A percentile compares a stretch with the other conserved stretches of the same genome.
Evolutionary conservation across 2,113 vertebrate species (phyloP).

Genomic region (Numenius arquata): DNA sequence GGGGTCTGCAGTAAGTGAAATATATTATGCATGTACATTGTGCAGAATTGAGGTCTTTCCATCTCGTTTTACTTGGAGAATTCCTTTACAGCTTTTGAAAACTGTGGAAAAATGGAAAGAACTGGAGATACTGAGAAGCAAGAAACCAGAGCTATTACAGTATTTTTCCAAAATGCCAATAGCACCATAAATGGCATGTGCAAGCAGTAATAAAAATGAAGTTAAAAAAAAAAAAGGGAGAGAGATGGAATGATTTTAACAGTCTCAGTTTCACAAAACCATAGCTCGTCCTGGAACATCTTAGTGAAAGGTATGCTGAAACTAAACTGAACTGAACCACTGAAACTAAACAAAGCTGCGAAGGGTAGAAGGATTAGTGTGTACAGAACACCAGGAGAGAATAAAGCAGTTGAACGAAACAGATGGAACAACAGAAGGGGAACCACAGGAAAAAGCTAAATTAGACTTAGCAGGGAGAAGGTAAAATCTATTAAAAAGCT

Average conservation of each 20-base stretch:
- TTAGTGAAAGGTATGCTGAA: not conserved
- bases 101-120: not conserved
- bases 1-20: not conserved
- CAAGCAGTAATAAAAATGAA: not conserved
- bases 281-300: not conserved
- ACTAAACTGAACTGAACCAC: not conserved
- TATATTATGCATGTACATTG: not conserved
- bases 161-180: not conserved
- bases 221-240: not conserved
- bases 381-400: not conserved
- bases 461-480: conserved; percentile 6
- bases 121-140: not conserved
- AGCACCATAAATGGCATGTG: not conserved
- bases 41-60: not conserved
- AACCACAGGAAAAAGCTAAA: conserved; percentile 42
- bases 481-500: conserved; percentile 40
- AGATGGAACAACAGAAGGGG: conserved; percentile 57
- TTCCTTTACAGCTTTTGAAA: not conserved
- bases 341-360: not conserved
- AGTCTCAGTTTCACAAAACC: not conserved
- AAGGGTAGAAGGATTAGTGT: not conserved
- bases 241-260: not conserved
- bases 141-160: not conserved
- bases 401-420: conserved; percentile 16
- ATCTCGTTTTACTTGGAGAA: not conserved